phyloP scores from a whole-genome alignment of 2,888 invertebrate genomes.

The Thysanoteuthis rhombus region DNA sequence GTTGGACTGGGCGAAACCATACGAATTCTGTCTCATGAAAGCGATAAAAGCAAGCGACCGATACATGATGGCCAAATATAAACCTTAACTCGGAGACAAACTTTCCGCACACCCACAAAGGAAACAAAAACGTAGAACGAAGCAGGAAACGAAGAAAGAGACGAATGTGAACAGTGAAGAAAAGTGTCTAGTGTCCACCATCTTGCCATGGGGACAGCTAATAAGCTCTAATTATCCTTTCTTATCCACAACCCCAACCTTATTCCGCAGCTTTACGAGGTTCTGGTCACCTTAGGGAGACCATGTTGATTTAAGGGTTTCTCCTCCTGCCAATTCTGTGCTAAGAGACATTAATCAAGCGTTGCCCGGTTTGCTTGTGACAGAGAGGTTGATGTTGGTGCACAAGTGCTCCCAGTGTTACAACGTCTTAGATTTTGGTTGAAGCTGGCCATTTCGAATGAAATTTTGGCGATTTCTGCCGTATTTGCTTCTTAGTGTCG shows the following conservation, averaged over 20 bases:
- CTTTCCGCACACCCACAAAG: background rate
- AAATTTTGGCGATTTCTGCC: background rate
- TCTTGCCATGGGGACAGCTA: background rate
- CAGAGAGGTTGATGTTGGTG: background rate
- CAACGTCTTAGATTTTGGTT: background rate
- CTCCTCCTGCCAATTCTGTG: background rate
- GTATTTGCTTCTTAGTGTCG: background rate
- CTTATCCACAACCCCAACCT: background rate
- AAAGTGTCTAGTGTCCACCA: background rate
- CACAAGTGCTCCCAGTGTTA: background rate
- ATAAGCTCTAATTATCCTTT: slow-evolving; percentile 12
- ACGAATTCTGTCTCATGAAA: background rate
- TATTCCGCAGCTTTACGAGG: background rate
- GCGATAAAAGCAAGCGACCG: background rate
- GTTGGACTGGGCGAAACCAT: background rate
- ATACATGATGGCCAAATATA: background rate
- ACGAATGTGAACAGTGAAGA: background rate
- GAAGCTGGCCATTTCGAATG: background rate
- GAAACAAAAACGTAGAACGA: background rate
- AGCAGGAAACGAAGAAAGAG: background rate
- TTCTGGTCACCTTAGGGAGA: background rate
- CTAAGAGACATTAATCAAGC: slow-evolving; percentile 12
- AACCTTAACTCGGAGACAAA: background rate
- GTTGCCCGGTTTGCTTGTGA: background rate
- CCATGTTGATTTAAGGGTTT: slow-evolving; percentile 12